Conservation (phyloP, 2,888 invertebrate genomes). For the Lasioglossum pauxillum region DNA sequence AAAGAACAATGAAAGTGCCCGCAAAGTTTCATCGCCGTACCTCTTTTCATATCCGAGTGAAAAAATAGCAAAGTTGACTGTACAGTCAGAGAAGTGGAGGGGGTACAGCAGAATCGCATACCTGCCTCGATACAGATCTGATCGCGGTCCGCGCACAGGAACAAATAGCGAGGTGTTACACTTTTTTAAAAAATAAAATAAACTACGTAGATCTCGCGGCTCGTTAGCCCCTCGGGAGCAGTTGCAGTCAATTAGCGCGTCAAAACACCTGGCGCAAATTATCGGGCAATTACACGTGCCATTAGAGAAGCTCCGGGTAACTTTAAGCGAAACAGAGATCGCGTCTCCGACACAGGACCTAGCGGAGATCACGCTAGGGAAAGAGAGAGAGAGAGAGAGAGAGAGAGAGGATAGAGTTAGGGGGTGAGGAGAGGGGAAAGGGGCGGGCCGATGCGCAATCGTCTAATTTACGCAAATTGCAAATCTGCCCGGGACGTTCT, state of each 20-base stretch:
- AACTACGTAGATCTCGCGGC: constrained; percentile 22
- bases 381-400: constrained; percentile 15
- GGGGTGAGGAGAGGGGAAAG: constrained; percentile 21
- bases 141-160: neutral
- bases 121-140: constrained; percentile 2
- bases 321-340: constrained; percentile 46
- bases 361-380: neutral
- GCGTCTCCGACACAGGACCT: neutral
- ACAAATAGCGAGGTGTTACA: neutral
- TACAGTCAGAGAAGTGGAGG: neutral
- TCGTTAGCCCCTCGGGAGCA: constrained; percentile 55
- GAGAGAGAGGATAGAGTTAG: neutral
- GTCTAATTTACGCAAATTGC: constrained; percentile 83
- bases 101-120: neutral
- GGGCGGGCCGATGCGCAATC: constrained; percentile 69
- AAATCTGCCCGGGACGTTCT: constrained; percentile 54
- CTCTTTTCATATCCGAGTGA: neutral
- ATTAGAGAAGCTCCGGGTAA: constrained; percentile 67
- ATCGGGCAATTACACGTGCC: constrained; percentile 82
- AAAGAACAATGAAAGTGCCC: neutral
- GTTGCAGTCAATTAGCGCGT: constrained; percentile 65
- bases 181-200: neutral
- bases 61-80: neutral
- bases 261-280: constrained; percentile 76
- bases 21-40: neutral